Conservation (phyloP, 1,140 invertebrate species). For the Cydia strobilella region DNA sequence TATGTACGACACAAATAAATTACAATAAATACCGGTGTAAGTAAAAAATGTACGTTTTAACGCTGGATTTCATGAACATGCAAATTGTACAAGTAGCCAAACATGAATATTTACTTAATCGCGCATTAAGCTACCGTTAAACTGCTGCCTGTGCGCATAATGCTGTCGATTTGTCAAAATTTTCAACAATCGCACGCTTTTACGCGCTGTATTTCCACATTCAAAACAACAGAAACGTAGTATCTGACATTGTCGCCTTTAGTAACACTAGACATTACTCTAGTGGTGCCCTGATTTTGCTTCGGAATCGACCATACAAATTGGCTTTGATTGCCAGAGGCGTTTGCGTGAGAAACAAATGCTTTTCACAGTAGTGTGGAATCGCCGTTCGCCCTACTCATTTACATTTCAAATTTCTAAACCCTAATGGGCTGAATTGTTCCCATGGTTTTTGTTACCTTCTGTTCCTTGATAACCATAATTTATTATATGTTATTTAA, state of each 20-base stretch:
- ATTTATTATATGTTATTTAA: conserved; percentile 23
- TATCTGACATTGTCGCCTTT: neutral
- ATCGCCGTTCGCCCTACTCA: conserved; percentile 34
- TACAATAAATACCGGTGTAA: neutral
- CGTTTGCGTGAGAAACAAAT: conserved; percentile 42
- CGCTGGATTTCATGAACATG: neutral
- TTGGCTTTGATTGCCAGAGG: conserved; percentile 35
- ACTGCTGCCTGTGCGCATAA: conserved; percentile 11
- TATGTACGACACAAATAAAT: neutral
- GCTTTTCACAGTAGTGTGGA: conserved; percentile 39
- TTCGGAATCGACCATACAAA: conserved; percentile 39
- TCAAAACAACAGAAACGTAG: neutral
- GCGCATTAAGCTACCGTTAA: neutral
- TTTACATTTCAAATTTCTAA: conserved; percentile 32
- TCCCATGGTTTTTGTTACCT: conserved; percentile 30
- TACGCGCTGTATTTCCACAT: conserved; percentile 4
- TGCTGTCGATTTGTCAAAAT: conserved; percentile 22
- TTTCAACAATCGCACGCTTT: conserved; percentile 13
- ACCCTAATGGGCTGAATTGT: conserved; percentile 20
- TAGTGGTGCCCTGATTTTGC: neutral
- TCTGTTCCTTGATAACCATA: neutral
- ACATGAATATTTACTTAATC: conserved; percentile 12
- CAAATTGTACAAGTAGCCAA: neutral
- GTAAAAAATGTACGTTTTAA: neutral
- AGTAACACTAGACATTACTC: neutral